Base-by-base conservation (phyloP, 2,888 invertebrate species). In the Hirtodrosophila trivittata region DNA sequence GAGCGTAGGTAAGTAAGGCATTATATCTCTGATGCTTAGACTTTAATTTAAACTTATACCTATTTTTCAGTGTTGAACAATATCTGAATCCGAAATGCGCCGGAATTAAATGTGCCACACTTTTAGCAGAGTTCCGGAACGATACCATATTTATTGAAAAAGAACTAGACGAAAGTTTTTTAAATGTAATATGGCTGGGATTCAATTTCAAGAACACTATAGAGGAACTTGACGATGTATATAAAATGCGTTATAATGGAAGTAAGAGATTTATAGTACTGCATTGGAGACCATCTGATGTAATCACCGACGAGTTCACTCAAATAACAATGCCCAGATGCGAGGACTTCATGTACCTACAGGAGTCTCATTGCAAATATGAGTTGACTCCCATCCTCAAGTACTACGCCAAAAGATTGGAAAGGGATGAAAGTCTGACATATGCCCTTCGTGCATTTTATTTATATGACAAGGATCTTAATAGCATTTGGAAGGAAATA, bases 151-250 rank as follows among this genome's bases (percentile, higher is more conserved):
- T 93, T 72, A 91, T 94, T 1, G 91, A 91, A 39, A 85, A 92
- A 0, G 94, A 95, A 75, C 94, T 96, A 8, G 26, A 28, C 0
- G 91, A 92, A 52, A 73, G 51, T 9, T 92, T 92, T 64, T 93
- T 95, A 0, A 93, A 93, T 82, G 93, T 96, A 0, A 91, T 93
- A 3, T 96, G 95, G 95, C 89, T 96, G 9, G 95, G 95, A 0
- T 87, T 91, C 0, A 90, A 93, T 66, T 90, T 95, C 39, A 89
- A 89, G 51, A 63, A 87, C 3, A 90, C 91, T 0, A 86, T 92
- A 0, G 83, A 89, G 9, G 71, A 83, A 7, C 72, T 93, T n/a
- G 89, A 88, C 14, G 21, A 56, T 1, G 45, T 46, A 0, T 89
- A 87, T 32, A 12, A 32, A 2, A 18, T 10, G 1, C 25, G 42